Conservation (phyloP, 2,113 vertebrate species). For the Danio rerio region DNA sequence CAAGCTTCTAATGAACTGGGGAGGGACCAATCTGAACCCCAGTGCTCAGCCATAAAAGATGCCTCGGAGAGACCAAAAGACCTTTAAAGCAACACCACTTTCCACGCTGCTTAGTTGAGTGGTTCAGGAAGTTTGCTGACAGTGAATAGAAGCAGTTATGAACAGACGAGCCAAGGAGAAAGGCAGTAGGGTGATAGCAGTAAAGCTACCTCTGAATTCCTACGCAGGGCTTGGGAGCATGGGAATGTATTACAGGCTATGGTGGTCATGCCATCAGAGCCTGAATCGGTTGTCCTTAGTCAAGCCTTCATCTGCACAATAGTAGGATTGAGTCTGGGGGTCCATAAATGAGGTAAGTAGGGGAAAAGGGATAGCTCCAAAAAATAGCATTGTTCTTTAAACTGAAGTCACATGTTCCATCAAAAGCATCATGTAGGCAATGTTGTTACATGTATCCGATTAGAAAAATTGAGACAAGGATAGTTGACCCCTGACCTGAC, state of each 20-base stretch:
- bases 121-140: slow-evolving; percentile 26
- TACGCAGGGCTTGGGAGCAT: slow-evolving; percentile 13
- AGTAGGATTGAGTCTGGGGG: slow-evolving; percentile 30
- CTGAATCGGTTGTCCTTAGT: background rate
- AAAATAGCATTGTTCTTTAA: slow-evolving; percentile 11
- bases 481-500: slow-evolving; percentile 1
- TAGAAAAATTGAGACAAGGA: background rate
- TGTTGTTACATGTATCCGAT: slow-evolving; percentile 20
- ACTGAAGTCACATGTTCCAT: slow-evolving; percentile 37
- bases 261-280: slow-evolving; percentile 16
- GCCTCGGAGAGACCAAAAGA: background rate
- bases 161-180: slow-evolving; percentile 27
- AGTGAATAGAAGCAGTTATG: slow-evolving; percentile 36
- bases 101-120: slow-evolving; percentile 37
- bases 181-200: slow-evolving; percentile 20
- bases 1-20: slow-evolving; percentile 35
- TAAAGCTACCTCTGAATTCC: slow-evolving; percentile 40
- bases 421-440: slow-evolving; percentile 32
- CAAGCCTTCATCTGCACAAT: slow-evolving; percentile 27
- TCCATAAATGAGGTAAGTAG: slow-evolving; percentile 10
- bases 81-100: background rate
- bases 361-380: background rate
- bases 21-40: slow-evolving; percentile 11
- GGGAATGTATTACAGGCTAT: background rate
- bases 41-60: slow-evolving; percentile 12